Percentiles rank a stretch among this genome's conserved stretches.
Conservation (phyloP, 2,888 invertebrate species). For the Mimachlamys varia region DNA sequence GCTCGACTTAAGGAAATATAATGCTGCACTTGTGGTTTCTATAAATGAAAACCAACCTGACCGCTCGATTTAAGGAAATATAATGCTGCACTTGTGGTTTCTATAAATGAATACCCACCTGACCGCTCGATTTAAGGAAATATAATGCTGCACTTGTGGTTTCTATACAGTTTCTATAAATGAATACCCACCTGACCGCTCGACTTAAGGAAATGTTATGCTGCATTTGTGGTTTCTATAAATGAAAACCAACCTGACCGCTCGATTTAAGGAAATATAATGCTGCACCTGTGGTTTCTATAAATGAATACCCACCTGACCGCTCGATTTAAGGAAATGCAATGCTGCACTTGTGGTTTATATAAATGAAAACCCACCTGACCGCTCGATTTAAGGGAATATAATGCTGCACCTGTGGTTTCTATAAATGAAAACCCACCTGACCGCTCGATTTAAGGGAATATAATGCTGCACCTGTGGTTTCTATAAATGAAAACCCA, state of each 20-base stretch:
- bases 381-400: slow-evolving; percentile 59
- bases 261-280: slow-evolving; percentile 59
- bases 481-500: slow-evolving; percentile 50
- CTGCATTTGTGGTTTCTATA: slow-evolving; percentile 57
- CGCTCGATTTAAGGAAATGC: slow-evolving; percentile 59
- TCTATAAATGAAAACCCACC: slow-evolving; percentile 54
- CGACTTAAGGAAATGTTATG: slow-evolving; percentile 58
- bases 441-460: slow-evolving; percentile 59
- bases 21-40: slow-evolving; percentile 57
- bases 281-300: slow-evolving; percentile 58
- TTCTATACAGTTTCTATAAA: slow-evolving; percentile 41
- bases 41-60: slow-evolving; percentile 54
- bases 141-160: slow-evolving; percentile 59
- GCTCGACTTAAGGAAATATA: slow-evolving; percentile 59
- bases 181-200: slow-evolving; percentile 59
- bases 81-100: slow-evolving; percentile 57
- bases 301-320: slow-evolving; percentile 54
- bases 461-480: slow-evolving; percentile 59
- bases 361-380: slow-evolving; percentile 51
- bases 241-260: slow-evolving; percentile 56
- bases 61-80: slow-evolving; percentile 60
- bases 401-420: slow-evolving; percentile 57
- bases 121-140: slow-evolving; percentile 58
- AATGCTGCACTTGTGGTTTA: slow-evolving; percentile 56
- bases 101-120: slow-evolving; percentile 55